Evolutionary conservation across 2,797 vertebrate genomes (phyloP).

Genomic region (Astyanax mexicanus): DNA sequence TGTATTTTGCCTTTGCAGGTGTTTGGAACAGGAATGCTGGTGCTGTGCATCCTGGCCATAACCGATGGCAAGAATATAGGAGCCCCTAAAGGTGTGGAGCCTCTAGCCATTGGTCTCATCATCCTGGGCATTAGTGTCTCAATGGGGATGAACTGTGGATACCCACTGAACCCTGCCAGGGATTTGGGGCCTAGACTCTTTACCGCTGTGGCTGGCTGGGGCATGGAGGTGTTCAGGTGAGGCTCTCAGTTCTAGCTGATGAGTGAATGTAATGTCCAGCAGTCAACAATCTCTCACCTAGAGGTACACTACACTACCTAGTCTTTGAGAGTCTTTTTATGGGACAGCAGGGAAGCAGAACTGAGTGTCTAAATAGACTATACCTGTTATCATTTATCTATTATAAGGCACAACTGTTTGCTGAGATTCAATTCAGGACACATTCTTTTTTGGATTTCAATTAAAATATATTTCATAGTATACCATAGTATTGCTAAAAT

Average conservation of each 20-base stretch:
- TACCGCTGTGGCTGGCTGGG: constrained; percentile 93
- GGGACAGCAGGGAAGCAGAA: too few relatives aligned
- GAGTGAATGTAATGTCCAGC: too few relatives aligned
- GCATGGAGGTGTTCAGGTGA: constrained; percentile 94
- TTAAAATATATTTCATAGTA: too few relatives aligned
- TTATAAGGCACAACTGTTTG: too few relatives aligned
- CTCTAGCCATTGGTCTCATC: constrained; percentile 87
- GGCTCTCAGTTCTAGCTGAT: background rate
- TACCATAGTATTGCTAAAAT: too few relatives aligned
- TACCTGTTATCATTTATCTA: too few relatives aligned
- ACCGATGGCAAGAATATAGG: constrained; percentile 88
- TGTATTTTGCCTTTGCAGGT: constrained; percentile 76
- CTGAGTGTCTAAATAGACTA: too few relatives aligned
- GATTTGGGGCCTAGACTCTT: constrained; percentile 94
- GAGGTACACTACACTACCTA: too few relatives aligned
- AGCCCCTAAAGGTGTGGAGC: constrained; percentile 90
- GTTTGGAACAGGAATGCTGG: constrained; percentile 87
- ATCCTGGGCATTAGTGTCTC: constrained; percentile 87
- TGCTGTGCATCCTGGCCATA: constrained; percentile 89
- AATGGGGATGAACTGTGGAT: constrained; percentile 93
- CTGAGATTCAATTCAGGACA: too few relatives aligned
- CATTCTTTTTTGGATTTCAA: too few relatives aligned
- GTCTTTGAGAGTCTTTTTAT: too few relatives aligned
- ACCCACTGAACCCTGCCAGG: constrained; percentile 94
- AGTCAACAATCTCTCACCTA: too few relatives aligned